Percentiles rank a stretch among this genome's conserved stretches.
Conservation (phyloP, 2,797 vertebrate species). For the Crypturellus tataupa region DNA sequence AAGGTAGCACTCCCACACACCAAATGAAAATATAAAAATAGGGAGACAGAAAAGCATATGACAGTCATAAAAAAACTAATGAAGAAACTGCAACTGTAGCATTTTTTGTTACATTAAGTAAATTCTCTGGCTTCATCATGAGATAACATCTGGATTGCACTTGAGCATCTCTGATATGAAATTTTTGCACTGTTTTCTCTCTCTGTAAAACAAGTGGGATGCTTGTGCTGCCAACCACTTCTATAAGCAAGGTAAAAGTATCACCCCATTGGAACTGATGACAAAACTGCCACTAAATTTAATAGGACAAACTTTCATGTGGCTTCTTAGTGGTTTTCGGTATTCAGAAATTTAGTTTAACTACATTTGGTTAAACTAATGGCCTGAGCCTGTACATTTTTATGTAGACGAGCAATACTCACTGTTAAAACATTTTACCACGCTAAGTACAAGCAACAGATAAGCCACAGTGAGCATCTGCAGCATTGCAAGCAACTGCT, state of each 20-base stretch:
- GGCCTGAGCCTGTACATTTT: not conserved
- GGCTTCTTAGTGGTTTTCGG: not conserved
- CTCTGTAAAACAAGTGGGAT: not conserved
- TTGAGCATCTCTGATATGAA: not conserved
- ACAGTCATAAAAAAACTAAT: not conserved
- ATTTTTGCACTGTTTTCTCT: not conserved
- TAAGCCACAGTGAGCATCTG: not conserved
- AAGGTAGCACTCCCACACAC: not conserved
- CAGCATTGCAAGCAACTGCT: no score
- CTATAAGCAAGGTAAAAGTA: not conserved
- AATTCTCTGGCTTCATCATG: not conserved
- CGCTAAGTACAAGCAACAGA: fast-evolving
- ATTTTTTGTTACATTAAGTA: not conserved
- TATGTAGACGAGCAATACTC: not conserved
- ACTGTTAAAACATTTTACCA: not conserved
- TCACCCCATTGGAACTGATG: not conserved
- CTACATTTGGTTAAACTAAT: not conserved
- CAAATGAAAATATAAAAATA: not conserved
- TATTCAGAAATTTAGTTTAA: not conserved
- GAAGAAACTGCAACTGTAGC: not conserved
- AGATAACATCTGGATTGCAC: not conserved
- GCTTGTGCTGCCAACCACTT: not conserved
- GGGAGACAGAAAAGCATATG: not conserved
- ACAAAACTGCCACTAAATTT: not conserved
- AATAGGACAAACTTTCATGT: not conserved